Percentiles rank a stretch among this genome's conserved stretches.
Conservation (phyloP, 2,113 vertebrate species). For the Orthonyx spaldingii region DNA sequence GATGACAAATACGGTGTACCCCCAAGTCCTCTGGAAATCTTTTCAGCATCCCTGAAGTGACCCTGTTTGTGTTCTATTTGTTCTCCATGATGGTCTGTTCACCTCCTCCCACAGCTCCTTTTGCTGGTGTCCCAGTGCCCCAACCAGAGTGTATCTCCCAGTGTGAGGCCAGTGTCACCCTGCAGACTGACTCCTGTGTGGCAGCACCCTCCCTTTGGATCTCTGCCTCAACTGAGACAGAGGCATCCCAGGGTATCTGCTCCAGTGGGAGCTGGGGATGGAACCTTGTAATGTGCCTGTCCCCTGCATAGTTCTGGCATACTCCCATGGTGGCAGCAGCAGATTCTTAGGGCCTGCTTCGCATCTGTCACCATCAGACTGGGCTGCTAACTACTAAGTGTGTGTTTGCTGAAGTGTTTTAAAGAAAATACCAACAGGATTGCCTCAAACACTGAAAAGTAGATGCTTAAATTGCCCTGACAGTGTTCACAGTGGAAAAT, state of each 20-base stretch:
- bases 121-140: background rate
- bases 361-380: background rate
- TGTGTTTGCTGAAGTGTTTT: background rate
- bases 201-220: background rate
- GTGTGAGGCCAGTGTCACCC: background rate
- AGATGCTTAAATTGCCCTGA: background rate
- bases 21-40: background rate
- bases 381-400: background rate
- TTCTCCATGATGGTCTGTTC: background rate
- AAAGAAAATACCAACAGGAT: background rate
- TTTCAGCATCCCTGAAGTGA: background rate
- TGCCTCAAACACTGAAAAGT: background rate
- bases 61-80: background rate
- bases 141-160: rapidly evolving
- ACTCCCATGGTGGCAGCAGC: background rate
- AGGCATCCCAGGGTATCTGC: background rate
- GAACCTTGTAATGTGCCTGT: background rate
- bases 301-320: background rate
- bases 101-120: background rate
- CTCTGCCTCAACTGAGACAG: background rate
- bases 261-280: background rate
- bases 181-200: background rate
- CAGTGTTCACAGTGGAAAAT: background rate
- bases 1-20: background rate
- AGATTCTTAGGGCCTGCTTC: background rate